A percentile compares a stretch with the other conserved stretches of the same genome.
These are phyloP conservation scores for Hetaerina titia DNA, from an alignment of 2,888 invertebrate genomes.

Conservation along the genomic window DNA sequence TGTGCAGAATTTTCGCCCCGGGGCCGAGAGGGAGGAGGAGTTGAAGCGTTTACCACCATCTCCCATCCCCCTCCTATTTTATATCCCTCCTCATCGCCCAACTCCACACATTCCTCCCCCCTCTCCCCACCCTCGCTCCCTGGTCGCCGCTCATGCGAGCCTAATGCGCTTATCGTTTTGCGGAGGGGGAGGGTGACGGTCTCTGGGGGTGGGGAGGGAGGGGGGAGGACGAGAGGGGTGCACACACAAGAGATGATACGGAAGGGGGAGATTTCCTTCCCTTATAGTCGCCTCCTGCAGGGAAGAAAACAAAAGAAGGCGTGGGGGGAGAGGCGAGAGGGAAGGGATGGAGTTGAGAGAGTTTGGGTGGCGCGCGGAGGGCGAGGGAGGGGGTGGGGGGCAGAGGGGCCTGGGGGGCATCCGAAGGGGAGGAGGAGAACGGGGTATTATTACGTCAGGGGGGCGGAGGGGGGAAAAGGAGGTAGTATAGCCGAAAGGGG, in stretches of 20 bases:
- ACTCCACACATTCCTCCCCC: not conserved
- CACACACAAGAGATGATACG: too few relatives aligned
- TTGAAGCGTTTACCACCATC: not conserved
- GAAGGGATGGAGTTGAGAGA: not conserved
- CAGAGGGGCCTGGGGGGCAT: not conserved
- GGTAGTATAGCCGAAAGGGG: not conserved
- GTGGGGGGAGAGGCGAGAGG: not conserved
- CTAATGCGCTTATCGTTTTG: slow-evolving; percentile 55
- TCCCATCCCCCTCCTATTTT: not conserved
- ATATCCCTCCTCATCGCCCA: not conserved
- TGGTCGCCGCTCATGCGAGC: slow-evolving; percentile 39
- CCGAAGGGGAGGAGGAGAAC: not conserved
- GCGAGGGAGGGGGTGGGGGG: not conserved
- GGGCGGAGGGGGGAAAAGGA: not conserved
- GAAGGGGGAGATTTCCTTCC: not conserved
- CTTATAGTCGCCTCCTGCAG: not conserved
- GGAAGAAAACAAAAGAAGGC: slow-evolving; percentile 1
- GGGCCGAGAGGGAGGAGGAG: not conserved
- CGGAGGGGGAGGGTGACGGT: not conserved
- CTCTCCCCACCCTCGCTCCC: not conserved
- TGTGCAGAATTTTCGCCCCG: not conserved
- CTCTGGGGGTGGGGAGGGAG: not conserved
- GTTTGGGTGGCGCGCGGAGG: not conserved
- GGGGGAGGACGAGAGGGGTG: too few relatives aligned
- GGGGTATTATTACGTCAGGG: not conserved